Conservation (phyloP, 2,797 vertebrate genomes). For the Erethizon dorsatum region DNA sequence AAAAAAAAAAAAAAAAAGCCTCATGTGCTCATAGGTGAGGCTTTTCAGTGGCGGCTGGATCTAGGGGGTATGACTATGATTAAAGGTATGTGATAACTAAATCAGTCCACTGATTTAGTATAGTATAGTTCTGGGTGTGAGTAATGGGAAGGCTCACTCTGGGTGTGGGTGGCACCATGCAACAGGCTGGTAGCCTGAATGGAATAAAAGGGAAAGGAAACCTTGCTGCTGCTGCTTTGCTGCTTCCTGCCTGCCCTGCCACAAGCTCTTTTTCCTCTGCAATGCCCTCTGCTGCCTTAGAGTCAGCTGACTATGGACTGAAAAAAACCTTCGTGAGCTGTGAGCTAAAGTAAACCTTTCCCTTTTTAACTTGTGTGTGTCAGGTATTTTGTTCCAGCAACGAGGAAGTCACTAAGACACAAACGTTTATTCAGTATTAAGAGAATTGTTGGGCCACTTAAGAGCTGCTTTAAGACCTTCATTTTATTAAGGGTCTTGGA, state of each 20-base stretch:
- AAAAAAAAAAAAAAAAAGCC: background rate
- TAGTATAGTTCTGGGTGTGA: no score
- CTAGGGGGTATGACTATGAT: background rate
- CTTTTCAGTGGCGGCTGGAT: background rate
- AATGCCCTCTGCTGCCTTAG: background rate
- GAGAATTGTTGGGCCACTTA: background rate
- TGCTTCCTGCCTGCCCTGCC: background rate
- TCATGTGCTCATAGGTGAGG: background rate
- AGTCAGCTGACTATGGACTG: background rate
- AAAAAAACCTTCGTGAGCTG: background rate
- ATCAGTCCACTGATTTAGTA: background rate
- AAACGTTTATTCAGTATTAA: background rate
- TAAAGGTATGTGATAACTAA: background rate
- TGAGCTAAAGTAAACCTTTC: background rate
- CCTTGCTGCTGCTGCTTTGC: background rate
- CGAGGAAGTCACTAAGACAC: background rate
- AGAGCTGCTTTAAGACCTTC: conserved; percentile 18
- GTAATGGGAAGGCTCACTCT: background rate
- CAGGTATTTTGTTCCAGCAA: background rate
- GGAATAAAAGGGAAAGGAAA: background rate
- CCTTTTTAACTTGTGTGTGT: background rate
- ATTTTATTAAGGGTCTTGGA: conserved; percentile 36
- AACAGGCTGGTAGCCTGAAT: background rate
- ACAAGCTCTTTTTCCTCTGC: background rate
- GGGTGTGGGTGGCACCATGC: background rate